Evolutionary conservation across 2,797 vertebrate species (phyloP).

Genomic region (Cynodonichthys magdalenae): DNA sequence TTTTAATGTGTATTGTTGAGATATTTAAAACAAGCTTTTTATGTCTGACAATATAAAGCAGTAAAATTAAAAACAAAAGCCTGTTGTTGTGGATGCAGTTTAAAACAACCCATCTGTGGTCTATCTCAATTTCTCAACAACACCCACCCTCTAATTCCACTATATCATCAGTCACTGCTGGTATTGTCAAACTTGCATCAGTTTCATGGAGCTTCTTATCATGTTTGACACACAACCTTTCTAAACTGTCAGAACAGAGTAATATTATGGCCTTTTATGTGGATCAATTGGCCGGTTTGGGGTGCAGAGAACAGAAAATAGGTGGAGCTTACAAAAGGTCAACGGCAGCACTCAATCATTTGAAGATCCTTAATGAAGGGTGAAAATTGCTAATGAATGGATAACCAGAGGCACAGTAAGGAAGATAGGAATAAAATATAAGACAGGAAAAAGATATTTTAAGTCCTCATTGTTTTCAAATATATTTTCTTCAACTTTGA

Average conservation of each 20-base stretch:
- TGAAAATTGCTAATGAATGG: conserved; percentile 27
- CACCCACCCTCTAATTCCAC: conserved; percentile 37
- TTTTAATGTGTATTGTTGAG: conserved; percentile 32
- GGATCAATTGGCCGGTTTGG: conserved; percentile 78
- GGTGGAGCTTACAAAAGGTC: conserved; percentile 78
- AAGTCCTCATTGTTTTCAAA: conserved; percentile 40
- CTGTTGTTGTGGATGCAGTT: conserved; percentile 16
- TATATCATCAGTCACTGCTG: conserved; percentile 44
- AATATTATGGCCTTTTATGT: conserved; percentile 83
- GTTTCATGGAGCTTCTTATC: conserved; percentile 78
- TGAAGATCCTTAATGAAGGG: conserved; percentile 80
- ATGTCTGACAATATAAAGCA: conserved; percentile 38
- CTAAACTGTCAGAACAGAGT: conserved; percentile 82
- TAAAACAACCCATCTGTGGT: not conserved
- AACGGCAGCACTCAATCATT: conserved; percentile 80
- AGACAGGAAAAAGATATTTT: conserved; percentile 42
- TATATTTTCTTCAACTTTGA: conserved; percentile 27
- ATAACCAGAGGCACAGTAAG: conserved; percentile 16
- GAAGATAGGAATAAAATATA: conserved; percentile 27
- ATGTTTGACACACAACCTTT: conserved; percentile 82
- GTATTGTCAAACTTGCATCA: conserved; percentile 81
- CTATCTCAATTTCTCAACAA: conserved; percentile 10
- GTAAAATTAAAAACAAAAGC: conserved; percentile 8
- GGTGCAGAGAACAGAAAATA: conserved; percentile 55
- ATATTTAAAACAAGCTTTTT: conserved; percentile 41